phyloP scores from a whole-genome alignment of 2,888 invertebrate genomes.

The Mimumesa dahlbomi region DNA sequence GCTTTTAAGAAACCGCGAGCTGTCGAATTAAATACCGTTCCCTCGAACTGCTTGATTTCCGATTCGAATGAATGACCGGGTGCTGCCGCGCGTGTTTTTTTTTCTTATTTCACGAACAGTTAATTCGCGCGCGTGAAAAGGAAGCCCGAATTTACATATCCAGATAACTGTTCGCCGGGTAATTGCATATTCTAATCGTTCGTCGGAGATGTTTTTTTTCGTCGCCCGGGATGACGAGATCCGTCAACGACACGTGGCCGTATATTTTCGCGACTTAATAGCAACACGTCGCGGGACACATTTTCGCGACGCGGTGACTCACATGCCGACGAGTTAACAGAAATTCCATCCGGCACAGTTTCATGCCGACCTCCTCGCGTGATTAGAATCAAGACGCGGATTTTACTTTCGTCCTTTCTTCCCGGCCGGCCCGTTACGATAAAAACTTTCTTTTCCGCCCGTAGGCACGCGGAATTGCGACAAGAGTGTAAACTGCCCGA shows the following conservation, averaged over 20 bases:
- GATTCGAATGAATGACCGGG: neutral
- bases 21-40: slow-evolving; percentile 12
- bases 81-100: too few relatives aligned
- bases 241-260: too few relatives aligned
- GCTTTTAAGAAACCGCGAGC: neutral
- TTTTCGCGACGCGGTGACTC: neutral
- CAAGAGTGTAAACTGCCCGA: slow-evolving; percentile 29
- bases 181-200: too few relatives aligned
- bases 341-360: slow-evolving; percentile 38
- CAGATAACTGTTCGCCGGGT: too few relatives aligned
- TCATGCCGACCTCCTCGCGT: slow-evolving; percentile 52
- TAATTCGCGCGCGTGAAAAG: too few relatives aligned
- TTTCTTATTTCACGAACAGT: too few relatives aligned
- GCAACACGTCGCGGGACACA: neutral
- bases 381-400: slow-evolving; percentile 64
- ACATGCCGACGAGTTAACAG: slow-evolving; percentile 3
- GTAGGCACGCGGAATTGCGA: slow-evolving; percentile 22
- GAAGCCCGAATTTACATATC: too few relatives aligned
- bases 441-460: slow-evolving; percentile 56
- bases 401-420: slow-evolving; percentile 60
- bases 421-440: slow-evolving; percentile 39
- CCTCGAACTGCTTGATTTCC: slow-evolving; percentile 3
- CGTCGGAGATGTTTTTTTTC: too few relatives aligned
- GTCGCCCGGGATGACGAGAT: too few relatives aligned
- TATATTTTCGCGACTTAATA: neutral